phyloP scores from a whole-genome alignment of 2,888 invertebrate genomes.

The Alentia gelatinosa region DNA sequence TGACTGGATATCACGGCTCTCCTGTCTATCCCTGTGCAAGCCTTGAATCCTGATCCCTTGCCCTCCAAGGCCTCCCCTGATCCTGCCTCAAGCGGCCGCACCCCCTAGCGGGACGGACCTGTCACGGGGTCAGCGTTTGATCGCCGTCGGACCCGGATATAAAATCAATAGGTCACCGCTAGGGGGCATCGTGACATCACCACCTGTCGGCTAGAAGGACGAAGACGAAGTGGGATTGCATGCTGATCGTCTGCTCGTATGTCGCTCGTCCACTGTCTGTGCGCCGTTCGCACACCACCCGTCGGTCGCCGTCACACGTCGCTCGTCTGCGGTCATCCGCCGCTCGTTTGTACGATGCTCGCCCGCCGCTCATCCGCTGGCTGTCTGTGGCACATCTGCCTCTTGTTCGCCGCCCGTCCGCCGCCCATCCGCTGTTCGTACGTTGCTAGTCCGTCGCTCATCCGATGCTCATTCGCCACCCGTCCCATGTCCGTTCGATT shows the following conservation, averaged over 20 bases:
- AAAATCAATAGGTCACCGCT: conserved; percentile 12
- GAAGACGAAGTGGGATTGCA: not conserved
- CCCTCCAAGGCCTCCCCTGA: not conserved
- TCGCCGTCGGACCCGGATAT: conserved; percentile 16
- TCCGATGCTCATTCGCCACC: no score
- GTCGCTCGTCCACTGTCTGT: not conserved
- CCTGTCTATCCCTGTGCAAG: not conserved
- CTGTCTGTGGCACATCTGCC: no score
- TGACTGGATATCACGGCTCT: not conserved
- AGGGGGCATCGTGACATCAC: not conserved
- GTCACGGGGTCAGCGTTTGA: conserved; percentile 6
- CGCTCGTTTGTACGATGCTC: not conserved
- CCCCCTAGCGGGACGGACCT: not conserved
- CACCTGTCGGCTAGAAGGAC: not conserved
- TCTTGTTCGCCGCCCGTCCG: no score
- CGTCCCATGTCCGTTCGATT: no score
- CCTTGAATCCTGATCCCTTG: not conserved
- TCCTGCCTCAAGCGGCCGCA: not conserved
- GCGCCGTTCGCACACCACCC: not conserved
- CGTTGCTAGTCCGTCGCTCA: no score
- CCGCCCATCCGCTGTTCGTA: no score
- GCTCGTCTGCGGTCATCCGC: no score
- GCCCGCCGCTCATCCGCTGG: no score
- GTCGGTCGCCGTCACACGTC: no score
- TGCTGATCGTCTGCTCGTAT: not conserved